Evolutionary conservation across 2,113 vertebrate species (phyloP).

Genomic region (Scophthalmus maximus): DNA sequence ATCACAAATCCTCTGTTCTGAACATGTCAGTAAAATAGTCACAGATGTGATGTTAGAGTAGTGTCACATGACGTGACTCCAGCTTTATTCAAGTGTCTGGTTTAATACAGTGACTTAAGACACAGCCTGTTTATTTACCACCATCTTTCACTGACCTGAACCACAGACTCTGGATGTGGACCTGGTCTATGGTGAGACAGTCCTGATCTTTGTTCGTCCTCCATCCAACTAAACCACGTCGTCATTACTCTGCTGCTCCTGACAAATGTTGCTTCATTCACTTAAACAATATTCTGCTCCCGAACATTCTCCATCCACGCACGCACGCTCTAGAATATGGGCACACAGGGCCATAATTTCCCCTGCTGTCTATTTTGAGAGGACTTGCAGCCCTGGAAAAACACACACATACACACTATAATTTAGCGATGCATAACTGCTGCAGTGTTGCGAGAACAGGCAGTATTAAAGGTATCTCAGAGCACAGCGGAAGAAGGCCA

Average conservation of each 20-base stretch:
- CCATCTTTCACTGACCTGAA: background rate
- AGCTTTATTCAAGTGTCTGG: too few species aligned
- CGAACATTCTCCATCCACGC: background rate
- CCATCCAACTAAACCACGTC: too few species aligned
- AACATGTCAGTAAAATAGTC: too few species aligned
- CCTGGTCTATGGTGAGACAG: background rate
- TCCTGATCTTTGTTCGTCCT: too few species aligned
- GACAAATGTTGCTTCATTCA: background rate
- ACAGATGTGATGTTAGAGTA: too few species aligned
- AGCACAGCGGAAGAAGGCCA: constrained; percentile 24
- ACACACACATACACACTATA: constrained; percentile 66
- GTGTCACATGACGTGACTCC: too few species aligned
- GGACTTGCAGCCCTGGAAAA: constrained; percentile 36
- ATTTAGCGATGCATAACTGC: constrained; percentile 66
- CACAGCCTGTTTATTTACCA: background rate
- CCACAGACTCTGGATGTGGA: background rate
- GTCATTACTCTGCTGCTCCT: background rate
- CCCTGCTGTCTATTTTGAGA: constrained; percentile 73
- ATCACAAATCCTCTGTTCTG: too few species aligned
- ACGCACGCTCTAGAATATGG: constrained; percentile 26
- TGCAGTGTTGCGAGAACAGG: constrained; percentile 35
- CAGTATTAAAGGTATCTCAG: constrained; percentile 45
- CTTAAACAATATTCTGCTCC: background rate
- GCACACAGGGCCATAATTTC: constrained; percentile 62
- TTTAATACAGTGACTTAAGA: background rate